Base-by-base conservation (phyloP, 2,113 vertebrate genomes). In the Eclectus roratus region DNA sequence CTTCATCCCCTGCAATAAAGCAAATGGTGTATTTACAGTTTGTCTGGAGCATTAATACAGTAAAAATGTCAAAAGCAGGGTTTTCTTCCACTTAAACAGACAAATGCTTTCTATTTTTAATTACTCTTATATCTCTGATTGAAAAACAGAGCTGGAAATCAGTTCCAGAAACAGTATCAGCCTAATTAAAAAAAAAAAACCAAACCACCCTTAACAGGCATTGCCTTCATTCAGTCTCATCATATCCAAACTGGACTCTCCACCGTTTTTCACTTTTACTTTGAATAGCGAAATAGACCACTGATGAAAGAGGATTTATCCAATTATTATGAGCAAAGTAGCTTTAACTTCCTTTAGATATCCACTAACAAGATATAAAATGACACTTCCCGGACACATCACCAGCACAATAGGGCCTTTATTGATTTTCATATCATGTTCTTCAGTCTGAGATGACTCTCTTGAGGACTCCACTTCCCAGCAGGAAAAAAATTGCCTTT, bases 381-480 rank as follows among this genome's bases (percentile, higher is more conserved):
- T 97, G 97, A 98, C 98, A 98, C 97, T 98, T 98, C 97, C 98
- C 49, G 85, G 97, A 98, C 98, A 98, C 97, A 98, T 97, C 97
- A 95, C 95, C 94, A 98, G 97, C 97, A 97, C 97, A 98, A 97
- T 95, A 95, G 89, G 92, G 89, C 84, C 94, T 95, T 94, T 97
- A 98, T 98, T 97, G 98, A 98, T 98, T 98, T 98, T 98, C 97
- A 98, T 98, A 98, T 98, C 98, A 98, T 98, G 97, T 98, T 98
- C 96, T 98, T 91, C 91, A 97, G 94, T 91, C 86, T 96, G 88
- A 97, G 97, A 98, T 95, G 96, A 97, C 93, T 98, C 98, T 97
- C 98, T 80, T 91, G 98, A 97, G 98, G 90, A 97, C 85, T 94
- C 80, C 71, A 80, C 97, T 98, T 98, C 98, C 98, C 98, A 98